These are phyloP conservation scores for Oscheius sp. DNA, from an alignment of 1,140 invertebrate species.

Conservation along the genomic window DNA sequence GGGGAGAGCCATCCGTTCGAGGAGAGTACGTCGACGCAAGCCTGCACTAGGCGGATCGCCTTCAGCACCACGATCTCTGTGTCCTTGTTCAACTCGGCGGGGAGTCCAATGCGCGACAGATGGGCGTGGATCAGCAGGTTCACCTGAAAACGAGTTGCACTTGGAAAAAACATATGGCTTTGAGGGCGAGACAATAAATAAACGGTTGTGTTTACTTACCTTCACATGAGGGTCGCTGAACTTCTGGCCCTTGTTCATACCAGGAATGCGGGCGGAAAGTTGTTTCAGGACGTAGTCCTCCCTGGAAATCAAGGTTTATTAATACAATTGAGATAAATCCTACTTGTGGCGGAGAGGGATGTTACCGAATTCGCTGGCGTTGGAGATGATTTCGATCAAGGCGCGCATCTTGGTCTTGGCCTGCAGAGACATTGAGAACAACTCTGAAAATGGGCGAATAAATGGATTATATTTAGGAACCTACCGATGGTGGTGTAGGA, in stretches of 20 bases:
- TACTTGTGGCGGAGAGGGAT: constrained; percentile 84
- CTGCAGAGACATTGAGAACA: constrained; percentile 93
- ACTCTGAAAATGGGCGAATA: constrained; percentile 71
- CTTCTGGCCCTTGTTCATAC: constrained; percentile 72
- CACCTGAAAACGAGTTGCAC: constrained; percentile 65
- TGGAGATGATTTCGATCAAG: constrained; percentile 93
- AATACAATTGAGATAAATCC: background rate
- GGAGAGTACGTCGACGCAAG: constrained; percentile 92
- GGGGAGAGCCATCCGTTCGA: constrained; percentile 96
- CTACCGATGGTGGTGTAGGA: constrained; percentile 96
- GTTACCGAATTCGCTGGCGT: constrained; percentile 91
- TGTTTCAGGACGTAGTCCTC: constrained; percentile 84
- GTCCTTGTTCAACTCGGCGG: constrained; percentile 92
- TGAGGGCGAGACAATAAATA: constrained; percentile 21
- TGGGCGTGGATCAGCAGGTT: constrained; percentile 93
- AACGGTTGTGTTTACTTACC: constrained; percentile 38
- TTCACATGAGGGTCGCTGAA: constrained; percentile 97
- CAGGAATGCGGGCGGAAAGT: constrained; percentile 75
- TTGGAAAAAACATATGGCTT: constrained; percentile 26
- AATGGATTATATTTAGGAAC: too few relatives aligned
- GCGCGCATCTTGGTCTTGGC: constrained; percentile 95
- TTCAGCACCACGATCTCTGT: constrained; percentile 71
- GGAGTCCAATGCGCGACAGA: constrained; percentile 84
- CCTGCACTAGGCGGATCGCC: constrained; percentile 78
- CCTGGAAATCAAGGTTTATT: background rate